phyloP scores from a whole-genome alignment of 1,140 invertebrate species.

The Meloidogyne chitwoodi region DNA sequence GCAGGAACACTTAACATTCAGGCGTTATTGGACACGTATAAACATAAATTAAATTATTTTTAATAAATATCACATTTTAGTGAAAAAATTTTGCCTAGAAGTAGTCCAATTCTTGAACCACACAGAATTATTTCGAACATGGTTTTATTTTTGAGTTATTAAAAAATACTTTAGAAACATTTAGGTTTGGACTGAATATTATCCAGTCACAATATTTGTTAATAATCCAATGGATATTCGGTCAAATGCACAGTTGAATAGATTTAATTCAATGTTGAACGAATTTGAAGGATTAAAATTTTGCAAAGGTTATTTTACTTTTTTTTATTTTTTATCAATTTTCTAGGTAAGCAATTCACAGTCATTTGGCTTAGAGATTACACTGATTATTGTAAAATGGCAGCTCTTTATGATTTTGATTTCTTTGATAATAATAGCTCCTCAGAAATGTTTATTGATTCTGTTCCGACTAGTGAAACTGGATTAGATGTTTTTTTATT shows the following conservation, averaged over 20 bases:
- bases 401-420: constrained; percentile 37
- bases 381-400: constrained; percentile 37
- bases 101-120: constrained; percentile 46
- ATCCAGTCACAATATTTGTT: constrained; percentile 56
- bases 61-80: background rate
- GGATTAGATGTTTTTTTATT: constrained; percentile 23
- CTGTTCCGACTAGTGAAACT: constrained; percentile 13
- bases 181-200: constrained; percentile 54
- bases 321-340: background rate
- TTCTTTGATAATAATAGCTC: constrained; percentile 34
- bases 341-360: constrained; percentile 40
- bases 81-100: constrained; percentile 51
- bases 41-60: too few relatives aligned
- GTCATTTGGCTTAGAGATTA: constrained; percentile 52
- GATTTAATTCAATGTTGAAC: constrained; percentile 41
- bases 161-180: background rate
- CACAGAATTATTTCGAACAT: constrained; percentile 49
- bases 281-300: constrained; percentile 46
- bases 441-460: background rate
- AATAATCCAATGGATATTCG: constrained; percentile 54
- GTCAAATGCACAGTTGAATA: background rate
- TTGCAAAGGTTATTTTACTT: constrained; percentile 22
- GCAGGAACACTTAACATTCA: constrained; percentile 38
- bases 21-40: constrained; percentile 23
- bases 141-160: background rate